Base-by-base conservation (phyloP, 2,113 vertebrate species). In the Heterochromis multidens region DNA sequence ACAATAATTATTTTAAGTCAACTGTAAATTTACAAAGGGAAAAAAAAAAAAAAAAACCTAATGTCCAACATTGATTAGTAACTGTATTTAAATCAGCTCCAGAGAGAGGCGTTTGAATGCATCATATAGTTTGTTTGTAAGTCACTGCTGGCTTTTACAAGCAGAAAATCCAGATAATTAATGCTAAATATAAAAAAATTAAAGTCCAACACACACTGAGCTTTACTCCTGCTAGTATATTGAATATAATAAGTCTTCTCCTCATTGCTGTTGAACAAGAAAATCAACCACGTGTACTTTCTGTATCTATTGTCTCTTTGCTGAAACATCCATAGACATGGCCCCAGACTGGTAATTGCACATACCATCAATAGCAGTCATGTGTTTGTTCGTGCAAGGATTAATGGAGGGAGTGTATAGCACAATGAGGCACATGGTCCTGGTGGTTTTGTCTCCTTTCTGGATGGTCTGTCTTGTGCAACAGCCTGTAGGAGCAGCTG, bases 301-400 rank as follows among this genome's bases (percentile, higher is more conserved):
- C 14, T 40, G 5, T 77, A 21, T 46, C 17, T 58, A 12, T 14
- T 21, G 5, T 21, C 7, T 25, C 3, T 23, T n/a, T 5, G 2
- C 29, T 62, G 33, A 67, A 74, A 65, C 4, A 2, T 25, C 21
- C 6, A 10, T 12, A 59, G 7, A 40, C 54, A 31, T 33, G 23
- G 80, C 81, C 54, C 61, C 56, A 46, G 76, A 77, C 91, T 82
- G 63, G 84, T 90, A 84, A 80, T 89, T 79, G 84, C 79, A 87
- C 88, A 90, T 88, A 70, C 87, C 89, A 77, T 40, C 80, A 21
- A 6, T 46, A 62, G 62, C 77, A 59, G 90, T 91, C 88, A 86
- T 76, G 52, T 33, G 72, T 82, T 82, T 91, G 84, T 90, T 89
- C 77, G n/a, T 43, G 63, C 7, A 49, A 7, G 52, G 43, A 57